Evolutionary conservation across 2,888 invertebrate genomes (phyloP).

Genomic region (Drosophila atripex): DNA sequence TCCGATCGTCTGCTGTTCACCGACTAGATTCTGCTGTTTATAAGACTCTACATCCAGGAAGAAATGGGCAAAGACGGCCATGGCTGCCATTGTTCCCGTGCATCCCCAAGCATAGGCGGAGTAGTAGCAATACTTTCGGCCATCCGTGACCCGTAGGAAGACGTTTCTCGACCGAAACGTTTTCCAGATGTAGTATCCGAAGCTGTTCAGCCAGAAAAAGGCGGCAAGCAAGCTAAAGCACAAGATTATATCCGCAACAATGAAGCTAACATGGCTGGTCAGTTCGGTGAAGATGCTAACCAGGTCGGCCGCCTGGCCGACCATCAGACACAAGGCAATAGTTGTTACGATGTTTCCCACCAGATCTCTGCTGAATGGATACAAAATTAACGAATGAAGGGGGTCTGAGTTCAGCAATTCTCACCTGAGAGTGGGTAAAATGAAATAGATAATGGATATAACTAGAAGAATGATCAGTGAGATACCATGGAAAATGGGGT

Average conservation of each 20-base stretch:
- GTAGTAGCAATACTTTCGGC: constrained; percentile 94
- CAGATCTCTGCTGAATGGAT: constrained; percentile 85
- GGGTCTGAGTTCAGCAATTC: constrained; percentile 13
- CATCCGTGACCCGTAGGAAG: constrained; percentile 92
- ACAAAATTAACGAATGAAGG: constrained; percentile 30
- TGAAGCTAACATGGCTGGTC: constrained; percentile 91
- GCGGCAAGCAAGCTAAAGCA: constrained; percentile 91
- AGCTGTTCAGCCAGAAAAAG: constrained; percentile 94
- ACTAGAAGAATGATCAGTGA: constrained; percentile 89
- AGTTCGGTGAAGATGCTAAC: constrained; percentile 92
- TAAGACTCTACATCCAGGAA: constrained; percentile 87
- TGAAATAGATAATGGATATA: constrained; percentile 92
- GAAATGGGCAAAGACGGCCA: constrained; percentile 93
- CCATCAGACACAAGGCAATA: constrained; percentile 90
- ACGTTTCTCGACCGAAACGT: constrained; percentile 94
- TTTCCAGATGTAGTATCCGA: constrained; percentile 95
- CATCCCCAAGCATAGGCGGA: constrained; percentile 92
- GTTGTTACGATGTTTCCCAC: constrained; percentile 94
- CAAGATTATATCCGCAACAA: constrained; percentile 91
- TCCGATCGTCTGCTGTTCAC: constrained; percentile 90
- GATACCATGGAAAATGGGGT: constrained; percentile 90
- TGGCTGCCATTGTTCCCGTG: constrained; percentile 88
- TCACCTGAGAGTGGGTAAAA: constrained; percentile 90
- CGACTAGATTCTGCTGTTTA: constrained; percentile 85
- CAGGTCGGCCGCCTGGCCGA: constrained; percentile 90